Base-by-base conservation (phyloP, 1,140 invertebrate species). In the Cyclargus thomasi region DNA sequence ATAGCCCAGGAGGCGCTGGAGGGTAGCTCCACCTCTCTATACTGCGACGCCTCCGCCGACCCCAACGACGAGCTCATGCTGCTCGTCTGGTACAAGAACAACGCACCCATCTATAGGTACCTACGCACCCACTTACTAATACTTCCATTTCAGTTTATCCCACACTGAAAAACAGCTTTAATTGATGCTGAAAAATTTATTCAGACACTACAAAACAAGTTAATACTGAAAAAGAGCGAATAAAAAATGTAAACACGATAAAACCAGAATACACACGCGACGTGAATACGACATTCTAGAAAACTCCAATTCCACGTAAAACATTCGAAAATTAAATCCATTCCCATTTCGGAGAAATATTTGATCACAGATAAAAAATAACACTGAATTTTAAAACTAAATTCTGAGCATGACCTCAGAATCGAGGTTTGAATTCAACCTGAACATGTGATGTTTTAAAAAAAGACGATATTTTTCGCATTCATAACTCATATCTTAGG, bases 11-110 rank as follows among this genome's bases (percentile, higher is more conserved):
- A 93, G 71, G 93, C 93, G 3, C 91, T 95, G 29, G 92, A 94
- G 67, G 93, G 93, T 14, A 92, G 93, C 67, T 92, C 91, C 69
- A 93, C 92, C 1, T 90, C 91, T 47, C 88, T 96, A 62, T 92
- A 92, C 55, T 96, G 95, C 79, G 92, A 95, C 77, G 71, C 80
- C 18, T 73, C 79, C 14, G 91, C 93, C 0, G 88, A 88, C 6
- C 75, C 83, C 16, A 91, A 92, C 65, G 95, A 96, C 74, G 91
- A 92, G 76, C 91, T 95, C 23, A 92, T 93, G 80, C 92, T 95
- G 80, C 91, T 95, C 35, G 91, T 95, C 21, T 95, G 95, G 94
- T 95, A 95, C 85, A 94, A 93, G 79, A 92, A 93, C 72, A 92
- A 93, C 67, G 91, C 77, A 69, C 88, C 90, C n/a, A 86, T 91